Evolutionary conservation across 2,797 vertebrate species (phyloP).

Genomic region (Aldrovandia affinis): DNA sequence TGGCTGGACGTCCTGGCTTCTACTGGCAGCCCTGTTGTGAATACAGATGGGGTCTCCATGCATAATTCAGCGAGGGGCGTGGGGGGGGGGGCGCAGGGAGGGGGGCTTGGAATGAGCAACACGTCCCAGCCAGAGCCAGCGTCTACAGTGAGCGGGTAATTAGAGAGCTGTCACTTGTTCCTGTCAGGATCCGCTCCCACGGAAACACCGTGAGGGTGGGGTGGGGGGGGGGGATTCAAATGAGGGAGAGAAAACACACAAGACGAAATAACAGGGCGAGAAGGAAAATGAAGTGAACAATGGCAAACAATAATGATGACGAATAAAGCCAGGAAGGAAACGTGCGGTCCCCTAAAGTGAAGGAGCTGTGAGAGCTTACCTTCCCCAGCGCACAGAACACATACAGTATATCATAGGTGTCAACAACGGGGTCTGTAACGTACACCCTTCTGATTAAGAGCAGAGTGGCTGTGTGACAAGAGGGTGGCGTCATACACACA

Average conservation of each 20-base stretch:
- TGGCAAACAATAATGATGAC: constrained; percentile 58
- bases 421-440: constrained; percentile 10
- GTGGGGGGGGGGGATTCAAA: constrained; percentile 66
- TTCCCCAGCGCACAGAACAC: background rate
- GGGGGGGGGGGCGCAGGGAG: constrained; percentile 56
- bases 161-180: constrained; percentile 98
- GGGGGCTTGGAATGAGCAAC: constrained; percentile 97
- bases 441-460: too few relatives aligned
- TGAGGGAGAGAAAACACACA: constrained; percentile 60
- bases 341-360: constrained; percentile 45
- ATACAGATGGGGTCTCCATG: constrained; percentile 92
- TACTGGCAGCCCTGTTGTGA: constrained; percentile 80
- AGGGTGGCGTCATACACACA: too few relatives aligned
- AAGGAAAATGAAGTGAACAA: constrained; percentile 46
- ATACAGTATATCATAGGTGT: constrained; percentile 39
- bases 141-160: constrained; percentile 98
- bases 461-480: background rate
- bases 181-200: constrained; percentile 93
- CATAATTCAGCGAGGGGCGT: constrained; percentile 90
- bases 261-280: constrained; percentile 57
- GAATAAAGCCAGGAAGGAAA: constrained; percentile 53
- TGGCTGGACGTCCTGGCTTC: constrained; percentile 79
- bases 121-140: constrained; percentile 92
- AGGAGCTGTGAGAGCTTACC: constrained; percentile 35
- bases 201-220: constrained; percentile 79